Conservation (phyloP, 1,140 invertebrate genomes). For the Nebria ingens region DNA sequence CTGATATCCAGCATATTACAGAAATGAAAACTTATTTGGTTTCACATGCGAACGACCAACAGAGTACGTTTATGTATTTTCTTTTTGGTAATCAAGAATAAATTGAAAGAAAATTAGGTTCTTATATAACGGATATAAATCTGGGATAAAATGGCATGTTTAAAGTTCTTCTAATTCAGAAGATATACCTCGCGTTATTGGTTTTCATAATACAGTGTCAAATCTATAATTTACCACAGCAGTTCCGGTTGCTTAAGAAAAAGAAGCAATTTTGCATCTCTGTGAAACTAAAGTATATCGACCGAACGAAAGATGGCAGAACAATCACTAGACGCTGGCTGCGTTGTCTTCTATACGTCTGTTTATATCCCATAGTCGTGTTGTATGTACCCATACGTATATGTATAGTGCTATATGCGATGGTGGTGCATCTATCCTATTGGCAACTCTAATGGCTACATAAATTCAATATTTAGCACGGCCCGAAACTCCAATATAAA, state of each 20-base stretch:
- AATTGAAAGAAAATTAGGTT: no score
- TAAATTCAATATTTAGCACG: constrained; percentile 28
- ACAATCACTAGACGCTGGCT: not conserved
- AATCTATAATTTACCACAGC: not conserved
- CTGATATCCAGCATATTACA: no score
- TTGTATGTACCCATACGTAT: no score
- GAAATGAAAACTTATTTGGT: no score
- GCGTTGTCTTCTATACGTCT: not conserved
- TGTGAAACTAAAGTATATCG: constrained; percentile 4
- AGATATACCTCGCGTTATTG: not conserved
- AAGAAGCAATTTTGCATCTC: constrained; percentile 5
- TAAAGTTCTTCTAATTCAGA: no score
- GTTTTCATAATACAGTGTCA: constrained; percentile 6
- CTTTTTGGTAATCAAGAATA: no score
- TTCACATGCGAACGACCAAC: no score
- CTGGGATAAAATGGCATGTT: no score
- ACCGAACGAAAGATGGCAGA: constrained; percentile 2
- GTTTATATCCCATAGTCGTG: no score
- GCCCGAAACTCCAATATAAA: constrained; percentile 22
- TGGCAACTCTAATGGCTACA: constrained; percentile 19
- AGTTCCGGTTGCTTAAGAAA: not conserved
- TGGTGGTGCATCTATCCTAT: not conserved
- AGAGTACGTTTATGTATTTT: no score
- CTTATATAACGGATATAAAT: no score
- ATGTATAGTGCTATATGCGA: not conserved